Base-by-base conservation (phyloP, 2,113 vertebrate species). In the Seriola aureovittata region DNA sequence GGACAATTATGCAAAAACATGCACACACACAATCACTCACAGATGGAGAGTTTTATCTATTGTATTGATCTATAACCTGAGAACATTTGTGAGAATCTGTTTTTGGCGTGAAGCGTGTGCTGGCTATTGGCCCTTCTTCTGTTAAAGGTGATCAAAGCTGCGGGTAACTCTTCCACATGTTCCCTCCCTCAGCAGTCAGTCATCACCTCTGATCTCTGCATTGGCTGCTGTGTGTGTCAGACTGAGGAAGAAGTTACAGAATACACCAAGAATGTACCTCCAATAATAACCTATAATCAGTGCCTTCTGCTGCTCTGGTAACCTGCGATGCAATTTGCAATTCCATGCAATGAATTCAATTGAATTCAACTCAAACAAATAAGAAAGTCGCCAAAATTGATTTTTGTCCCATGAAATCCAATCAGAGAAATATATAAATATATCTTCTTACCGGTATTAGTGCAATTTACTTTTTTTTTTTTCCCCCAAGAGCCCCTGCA, bases 191-290 rank as follows among this genome's bases (percentile, higher is more conserved):
- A 66, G 81, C 69, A 52, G 75, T 77, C 57, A 46, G 23, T 77
- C 82, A 85, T 73, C 76, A 81, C 75, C 65, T 75, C 65, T 50
- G 64, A 84, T 73, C 34, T 44, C 70, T 69, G 63, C 73, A 68
- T 17, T 25, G 40, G 74, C 72, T 70, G 67, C 55, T 78, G 5
- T 46, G 38, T 19, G 55, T 25, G 32, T 72, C 50, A 69, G 55
- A 67, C 65, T 71, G 69, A 69, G 71, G 82, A 84, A 87, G 71
- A 85, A 89, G 81, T 89, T 92, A 78, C 85, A 85, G 38, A 64
- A 83, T 78, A 19, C 89, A 69, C 62, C 57, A 91, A 84, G 78
- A 90, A 92, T 90, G 75, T 40, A 78, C 80, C 36, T 82, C 42
- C 19, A 76, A 60, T 84, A 80, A 9, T 42, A 42, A 90, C 87